phyloP scores from a whole-genome alignment of 1,140 invertebrate species.

The Zaprionus africanus region DNA sequence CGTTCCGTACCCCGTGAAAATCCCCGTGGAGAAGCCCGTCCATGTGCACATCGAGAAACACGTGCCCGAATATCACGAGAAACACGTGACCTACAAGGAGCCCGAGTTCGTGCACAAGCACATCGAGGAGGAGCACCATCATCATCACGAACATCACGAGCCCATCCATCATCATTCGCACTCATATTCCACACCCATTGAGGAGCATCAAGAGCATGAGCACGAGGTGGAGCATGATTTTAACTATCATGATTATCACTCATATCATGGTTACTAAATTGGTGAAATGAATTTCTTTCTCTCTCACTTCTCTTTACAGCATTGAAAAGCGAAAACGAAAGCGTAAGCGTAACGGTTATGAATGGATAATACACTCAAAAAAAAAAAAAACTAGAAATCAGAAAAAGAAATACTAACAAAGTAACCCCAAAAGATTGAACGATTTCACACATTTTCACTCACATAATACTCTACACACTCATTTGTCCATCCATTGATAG shows the following conservation, averaged over 20 bases:
- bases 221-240: slow-evolving; percentile 81
- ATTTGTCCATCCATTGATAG: slow-evolving; percentile 14
- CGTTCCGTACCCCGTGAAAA: slow-evolving; percentile 86
- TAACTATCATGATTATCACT: slow-evolving; percentile 77
- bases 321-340: slow-evolving; percentile 75
- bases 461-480: slow-evolving; percentile 8
- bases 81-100: slow-evolving; percentile 81
- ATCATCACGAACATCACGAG: slow-evolving; percentile 62
- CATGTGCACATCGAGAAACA: slow-evolving; percentile 85
- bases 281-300: slow-evolving; percentile 72
- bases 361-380: slow-evolving; percentile 47
- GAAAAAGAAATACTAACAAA: slow-evolving; percentile 17
- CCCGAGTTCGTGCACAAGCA: slow-evolving; percentile 80
- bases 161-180: slow-evolving; percentile 67
- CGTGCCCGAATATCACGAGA: slow-evolving; percentile 80
- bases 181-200: slow-evolving; percentile 64
- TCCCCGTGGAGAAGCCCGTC: slow-evolving; percentile 85
- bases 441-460: slow-evolving; percentile 8
- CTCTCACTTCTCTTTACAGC: slow-evolving; percentile 74
- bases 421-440: slow-evolving; percentile 25
- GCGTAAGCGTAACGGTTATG: slow-evolving; percentile 48
- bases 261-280: slow-evolving; percentile 77
- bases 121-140: slow-evolving; percentile 75
- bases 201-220: slow-evolving; percentile 71
- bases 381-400: slow-evolving; percentile 10